Evolutionary conservation across 92 coral and sea anemone genomes (phyloP), one percentile per base, ranked within the genome.

Genomic region (Parazoanthus atlanticus): DNA sequence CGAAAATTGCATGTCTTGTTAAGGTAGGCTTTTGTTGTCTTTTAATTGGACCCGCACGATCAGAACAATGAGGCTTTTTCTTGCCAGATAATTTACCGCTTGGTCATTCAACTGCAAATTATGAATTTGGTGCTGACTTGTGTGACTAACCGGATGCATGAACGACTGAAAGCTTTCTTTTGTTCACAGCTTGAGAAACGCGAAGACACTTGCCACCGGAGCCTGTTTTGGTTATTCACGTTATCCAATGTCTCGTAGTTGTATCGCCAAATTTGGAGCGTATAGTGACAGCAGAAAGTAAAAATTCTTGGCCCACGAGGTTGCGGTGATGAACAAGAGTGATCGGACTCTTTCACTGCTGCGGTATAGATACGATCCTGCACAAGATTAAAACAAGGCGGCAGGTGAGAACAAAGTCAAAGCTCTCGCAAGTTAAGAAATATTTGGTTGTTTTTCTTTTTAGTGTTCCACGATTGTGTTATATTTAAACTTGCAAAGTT

Each of bases 81-180:
- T 28, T 46, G 66, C 12, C 29, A 29, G 25, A 16, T 28, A 8
- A 16, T n/a, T 32, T 32, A 43, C n/a, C 30, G 84, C 38, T 54
- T 31, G 64, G 8, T 32, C 40, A 43, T 65, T 65, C 58, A 82
- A 82, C 86, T 84, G 78, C 61, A 69, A 84, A 70, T 84, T 28
- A 49, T 72, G 38, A 72, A 72, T 72, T 30, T 72, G 65, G 33
- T 21, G 33, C 31, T 10, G 33, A 16, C 54, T 83, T 84, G 78
- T 84, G 87, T 84, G 87, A 84, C 87, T 25, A 38, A 32, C 77
- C 21, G 77, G 21, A 52, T 52, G 41, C 3, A 40, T 31, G 70
- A 79, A 54, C 16, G 47, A 32, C 71, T 32, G 66, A 78, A 80
- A 30, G 71, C 58, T 52, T 43, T 70, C 78, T 84, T 46, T 84